phyloP scores from a whole-genome alignment of 2,113 vertebrate genomes.

The Gymnarchus niloticus region DNA sequence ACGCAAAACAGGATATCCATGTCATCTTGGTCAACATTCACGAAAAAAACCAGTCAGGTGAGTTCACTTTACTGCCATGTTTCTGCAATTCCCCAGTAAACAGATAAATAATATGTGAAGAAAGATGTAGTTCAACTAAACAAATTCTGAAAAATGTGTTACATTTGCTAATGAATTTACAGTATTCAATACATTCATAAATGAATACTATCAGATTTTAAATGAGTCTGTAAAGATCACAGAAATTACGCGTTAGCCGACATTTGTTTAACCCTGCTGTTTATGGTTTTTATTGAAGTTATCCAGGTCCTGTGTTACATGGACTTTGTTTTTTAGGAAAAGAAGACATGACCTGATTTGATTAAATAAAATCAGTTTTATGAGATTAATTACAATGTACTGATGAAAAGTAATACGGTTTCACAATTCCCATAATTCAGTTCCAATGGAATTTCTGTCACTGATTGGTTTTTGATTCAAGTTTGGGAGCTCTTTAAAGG shows the following conservation, averaged over 20 bases:
- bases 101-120: neutral
- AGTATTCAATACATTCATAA: neutral
- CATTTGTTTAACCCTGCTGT: neutral
- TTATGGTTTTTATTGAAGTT: neutral
- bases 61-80: constrained; percentile 51
- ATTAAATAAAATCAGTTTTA: neutral
- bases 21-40: constrained; percentile 71
- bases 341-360: neutral
- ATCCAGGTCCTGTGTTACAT: too few relatives aligned
- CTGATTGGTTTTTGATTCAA: neutral
- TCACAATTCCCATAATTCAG: neutral
- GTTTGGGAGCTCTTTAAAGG: neutral
- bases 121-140: neutral
- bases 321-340: neutral
- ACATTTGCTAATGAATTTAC: neutral
- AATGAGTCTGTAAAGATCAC: neutral
- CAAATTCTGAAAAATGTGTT: neutral
- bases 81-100: neutral
- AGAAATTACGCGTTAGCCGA: neutral
- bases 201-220: neutral
- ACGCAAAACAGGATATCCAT: constrained; percentile 38
- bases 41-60: constrained; percentile 75
- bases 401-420: neutral
- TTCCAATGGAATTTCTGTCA: neutral
- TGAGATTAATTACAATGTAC: neutral